Conservation (phyloP, 2,113 vertebrate genomes). For the Ellobius talpinus region DNA sequence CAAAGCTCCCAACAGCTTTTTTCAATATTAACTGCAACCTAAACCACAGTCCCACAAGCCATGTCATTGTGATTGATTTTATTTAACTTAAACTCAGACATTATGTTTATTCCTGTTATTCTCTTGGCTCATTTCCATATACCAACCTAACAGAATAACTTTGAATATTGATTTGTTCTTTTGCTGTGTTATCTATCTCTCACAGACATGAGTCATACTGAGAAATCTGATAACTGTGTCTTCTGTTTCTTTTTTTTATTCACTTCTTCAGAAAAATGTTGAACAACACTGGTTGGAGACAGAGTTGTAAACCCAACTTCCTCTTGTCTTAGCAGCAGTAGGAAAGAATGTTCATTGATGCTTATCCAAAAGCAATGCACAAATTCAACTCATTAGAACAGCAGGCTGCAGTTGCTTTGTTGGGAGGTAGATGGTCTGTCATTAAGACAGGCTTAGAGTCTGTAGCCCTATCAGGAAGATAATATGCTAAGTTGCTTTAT, state of each 20-base stretch:
- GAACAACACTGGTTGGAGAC: background rate
- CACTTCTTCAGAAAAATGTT: slow-evolving; percentile 46
- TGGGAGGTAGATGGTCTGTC: background rate
- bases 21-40: background rate
- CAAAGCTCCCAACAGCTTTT: background rate
- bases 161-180: slow-evolving; percentile 73
- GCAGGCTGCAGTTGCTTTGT: background rate
- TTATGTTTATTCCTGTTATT: slow-evolving; percentile 54
- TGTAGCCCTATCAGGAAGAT: background rate
- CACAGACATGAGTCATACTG: slow-evolving; percentile 63
- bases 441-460: background rate
- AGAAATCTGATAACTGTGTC: slow-evolving; percentile 64
- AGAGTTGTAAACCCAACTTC: slow-evolving; percentile 12
- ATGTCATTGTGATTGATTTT: slow-evolving; percentile 52
- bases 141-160: slow-evolving; percentile 67
- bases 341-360: slow-evolving; percentile 19
- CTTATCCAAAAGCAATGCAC: background rate
- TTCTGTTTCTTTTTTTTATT: slow-evolving; percentile 47
- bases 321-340: background rate
- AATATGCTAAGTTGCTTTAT: background rate
- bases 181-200: slow-evolving; percentile 58
- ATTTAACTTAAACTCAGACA: slow-evolving; percentile 62
- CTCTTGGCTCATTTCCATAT: slow-evolving; percentile 65
- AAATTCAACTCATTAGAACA: background rate
- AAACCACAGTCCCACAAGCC: background rate